Evolutionary conservation across 2,888 invertebrate species (phyloP), one percentile per base, ranked within the genome.

Genomic region (Morpho deidamia): DNA sequence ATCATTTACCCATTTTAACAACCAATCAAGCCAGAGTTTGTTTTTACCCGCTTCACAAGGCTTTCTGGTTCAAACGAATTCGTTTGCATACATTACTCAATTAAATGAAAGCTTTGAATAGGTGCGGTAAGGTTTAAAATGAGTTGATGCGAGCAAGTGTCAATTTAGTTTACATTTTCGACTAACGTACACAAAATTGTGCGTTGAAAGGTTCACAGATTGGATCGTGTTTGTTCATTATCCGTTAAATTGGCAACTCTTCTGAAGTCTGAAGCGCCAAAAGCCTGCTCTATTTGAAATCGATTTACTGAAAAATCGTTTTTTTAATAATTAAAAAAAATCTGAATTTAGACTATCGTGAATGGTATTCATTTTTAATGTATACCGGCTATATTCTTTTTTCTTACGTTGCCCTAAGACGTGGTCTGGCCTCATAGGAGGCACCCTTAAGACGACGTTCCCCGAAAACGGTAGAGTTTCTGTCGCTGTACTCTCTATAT

Each of bases 221-320:
- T 41, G 38, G 42, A 38, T 33, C 33, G 44, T 58, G 54, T 58
- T 58, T 58, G 49, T 35, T 54, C 48, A 51, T 51, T 45, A 40
- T 33, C 51, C 44, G 54, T 44, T 43, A 47, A 41, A 48, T 51
- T 48, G 38, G 11, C 37, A 51, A 12, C 44, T 49, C 43, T 32
- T 39, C 38, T 39, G 32, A 46, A 46, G 38, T 39, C 38, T 39
- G 32, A 46, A 46, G 46, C 46, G 46, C 39, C 32, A 14, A 44
- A 44, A 23, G 23, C 23, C 23, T 23, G 23, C 23, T 23, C 23
- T 23, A 5, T 23, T 23, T 23, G 23, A 1, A 23, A 23, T 23
- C 23, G 23, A 23, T 23, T 23, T 5, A 23, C 5, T 5, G 5
- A 23, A 23, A 23, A 23, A 23, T 23, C 23, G 3, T 5, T 23